A percentile compares a stretch with the other conserved stretches of the same genome.
Evolutionary conservation across 2,113 vertebrate species (phyloP).

Genomic region (Istiophorus platypterus): DNA sequence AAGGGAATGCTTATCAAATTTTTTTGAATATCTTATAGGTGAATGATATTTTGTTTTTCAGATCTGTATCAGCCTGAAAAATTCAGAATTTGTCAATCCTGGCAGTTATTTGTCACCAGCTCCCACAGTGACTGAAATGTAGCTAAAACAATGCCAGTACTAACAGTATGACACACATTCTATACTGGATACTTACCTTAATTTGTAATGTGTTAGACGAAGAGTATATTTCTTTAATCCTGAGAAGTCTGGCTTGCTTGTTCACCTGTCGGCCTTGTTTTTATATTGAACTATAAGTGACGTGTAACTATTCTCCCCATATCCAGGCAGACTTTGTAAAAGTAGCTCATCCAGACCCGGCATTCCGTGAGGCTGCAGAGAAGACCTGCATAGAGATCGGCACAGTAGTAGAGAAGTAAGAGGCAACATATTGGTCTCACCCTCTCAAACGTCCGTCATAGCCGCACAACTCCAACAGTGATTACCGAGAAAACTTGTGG

Average conservation of each 20-base stretch:
- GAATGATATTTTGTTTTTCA: too few species aligned
- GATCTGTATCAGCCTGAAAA: too few species aligned
- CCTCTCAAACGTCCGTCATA: neutral
- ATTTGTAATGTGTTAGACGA: neutral
- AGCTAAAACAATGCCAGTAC: neutral
- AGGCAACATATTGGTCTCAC: neutral
- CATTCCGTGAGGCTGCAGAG: constrained; percentile 93
- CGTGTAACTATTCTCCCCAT: neutral
- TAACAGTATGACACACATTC: neutral
- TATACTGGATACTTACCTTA: neutral
- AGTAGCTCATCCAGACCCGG: constrained; percentile 92
- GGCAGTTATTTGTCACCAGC: neutral
- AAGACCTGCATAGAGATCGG: constrained; percentile 93
- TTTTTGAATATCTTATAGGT: neutral
- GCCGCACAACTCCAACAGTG: neutral
- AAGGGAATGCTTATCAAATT: too few species aligned
- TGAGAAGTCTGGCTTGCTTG: neutral
- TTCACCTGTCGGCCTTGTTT: neutral
- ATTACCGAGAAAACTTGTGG: neutral
- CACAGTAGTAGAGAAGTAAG: constrained; percentile 94
- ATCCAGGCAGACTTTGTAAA: constrained; percentile 96
- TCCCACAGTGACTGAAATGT: neutral
- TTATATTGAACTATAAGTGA: neutral
- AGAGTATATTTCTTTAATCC: neutral
- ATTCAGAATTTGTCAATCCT: too few species aligned